Percentiles rank a stretch among this genome's conserved stretches.
phyloP scores from a whole-genome alignment of 2,797 vertebrate genomes.

The Pterois miles region DNA sequence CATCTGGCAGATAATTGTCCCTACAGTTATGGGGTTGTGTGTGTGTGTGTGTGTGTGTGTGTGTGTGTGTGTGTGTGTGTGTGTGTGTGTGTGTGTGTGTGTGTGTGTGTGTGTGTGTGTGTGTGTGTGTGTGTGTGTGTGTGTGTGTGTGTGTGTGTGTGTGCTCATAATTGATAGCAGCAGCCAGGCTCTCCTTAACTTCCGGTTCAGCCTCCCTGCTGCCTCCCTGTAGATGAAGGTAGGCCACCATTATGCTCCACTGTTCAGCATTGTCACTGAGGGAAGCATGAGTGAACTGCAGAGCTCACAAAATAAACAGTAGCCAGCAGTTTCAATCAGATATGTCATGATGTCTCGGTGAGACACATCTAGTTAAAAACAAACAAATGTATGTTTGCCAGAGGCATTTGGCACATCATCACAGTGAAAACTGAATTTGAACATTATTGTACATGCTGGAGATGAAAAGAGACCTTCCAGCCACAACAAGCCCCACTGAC shows the following conservation, averaged over 20 bases:
- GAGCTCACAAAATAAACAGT: neutral
- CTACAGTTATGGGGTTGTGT: conserved; percentile 54
- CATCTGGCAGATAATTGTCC: conserved; percentile 77
- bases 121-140: conserved; percentile 9
- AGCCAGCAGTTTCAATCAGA: neutral
- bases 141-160: conserved; percentile 28
- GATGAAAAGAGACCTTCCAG: neutral
- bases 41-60: conserved; percentile 25
- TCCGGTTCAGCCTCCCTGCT: conserved; percentile 43
- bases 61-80: no score
- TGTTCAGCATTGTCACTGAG: neutral
- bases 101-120: conserved; percentile 20
- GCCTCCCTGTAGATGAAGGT: neutral
- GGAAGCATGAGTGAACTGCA: neutral
- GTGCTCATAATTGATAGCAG: conserved; percentile 73
- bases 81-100: conserved; percentile 14
- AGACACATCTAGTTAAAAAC: neutral
- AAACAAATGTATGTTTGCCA: neutral
- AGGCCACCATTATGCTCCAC: neutral
- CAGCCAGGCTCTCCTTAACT: conserved; percentile 41
- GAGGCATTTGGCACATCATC: neutral
- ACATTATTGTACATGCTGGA: neutral
- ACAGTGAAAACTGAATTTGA: neutral
- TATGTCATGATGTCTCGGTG: neutral
- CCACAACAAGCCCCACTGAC: neutral